Evolutionary conservation across 2,113 vertebrate species (phyloP).

Genomic region (Perognathus longimembris): DNA sequence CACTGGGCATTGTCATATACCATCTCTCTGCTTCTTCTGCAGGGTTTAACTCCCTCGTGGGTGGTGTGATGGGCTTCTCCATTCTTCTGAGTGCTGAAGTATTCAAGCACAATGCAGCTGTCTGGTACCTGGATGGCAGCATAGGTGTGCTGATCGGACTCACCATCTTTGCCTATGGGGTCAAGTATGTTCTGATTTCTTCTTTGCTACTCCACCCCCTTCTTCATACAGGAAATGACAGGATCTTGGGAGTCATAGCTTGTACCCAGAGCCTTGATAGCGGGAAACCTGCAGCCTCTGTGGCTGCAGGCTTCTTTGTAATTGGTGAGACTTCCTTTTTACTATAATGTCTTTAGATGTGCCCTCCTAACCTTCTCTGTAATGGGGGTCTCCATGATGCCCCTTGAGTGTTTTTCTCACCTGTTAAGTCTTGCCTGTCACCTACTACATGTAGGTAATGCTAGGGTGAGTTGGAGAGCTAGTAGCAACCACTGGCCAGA

Average conservation of each 20-base stretch:
- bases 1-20: background rate
- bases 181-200: conserved; percentile 92
- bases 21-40: conserved; percentile 49
- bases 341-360: background rate
- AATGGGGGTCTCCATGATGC: accelerated
- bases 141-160: conserved; percentile 96
- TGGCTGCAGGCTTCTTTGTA: no score
- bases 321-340: no score
- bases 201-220: background rate
- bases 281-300: no score
- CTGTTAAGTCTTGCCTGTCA: background rate
- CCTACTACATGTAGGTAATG: background rate
- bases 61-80: conserved; percentile 97
- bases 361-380: background rate
- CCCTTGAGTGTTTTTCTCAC: background rate
- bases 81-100: conserved; percentile 98
- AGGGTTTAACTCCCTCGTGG: conserved; percentile 98
- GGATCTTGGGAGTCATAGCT: background rate
- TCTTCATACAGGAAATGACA: background rate
- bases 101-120: conserved; percentile 92
- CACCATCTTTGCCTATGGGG: conserved; percentile 95
- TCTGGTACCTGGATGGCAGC: conserved; percentile 97
- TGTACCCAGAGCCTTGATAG: no score
- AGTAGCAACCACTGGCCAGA: background rate
- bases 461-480: no score